A percentile compares a stretch with the other conserved stretches of the same genome.
Evolutionary conservation across 2,797 vertebrate species (phyloP).

Genomic region (Semaprochilodus insignis): DNA sequence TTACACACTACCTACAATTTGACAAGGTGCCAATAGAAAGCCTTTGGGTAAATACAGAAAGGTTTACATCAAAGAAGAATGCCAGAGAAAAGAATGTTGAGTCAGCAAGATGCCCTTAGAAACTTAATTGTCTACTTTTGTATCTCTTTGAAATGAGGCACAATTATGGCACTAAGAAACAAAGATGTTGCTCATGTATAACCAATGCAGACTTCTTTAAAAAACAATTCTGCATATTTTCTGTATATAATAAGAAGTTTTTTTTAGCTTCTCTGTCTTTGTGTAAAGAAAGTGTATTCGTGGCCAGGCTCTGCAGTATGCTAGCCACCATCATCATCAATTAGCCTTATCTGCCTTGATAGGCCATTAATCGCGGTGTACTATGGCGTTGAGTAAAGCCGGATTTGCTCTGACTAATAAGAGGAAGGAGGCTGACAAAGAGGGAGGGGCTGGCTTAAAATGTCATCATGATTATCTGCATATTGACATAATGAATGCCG

Average conservation of each 20-base stretch:
- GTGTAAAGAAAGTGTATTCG: slow-evolving; percentile 38
- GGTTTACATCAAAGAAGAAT: neutral
- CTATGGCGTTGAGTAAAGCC: slow-evolving; percentile 71
- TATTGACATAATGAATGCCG: slow-evolving; percentile 18
- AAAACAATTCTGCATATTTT: no score
- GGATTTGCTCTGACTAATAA: slow-evolving; percentile 73
- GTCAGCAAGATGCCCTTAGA: neutral
- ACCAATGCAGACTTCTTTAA: neutral
- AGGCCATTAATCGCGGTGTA: slow-evolving; percentile 71
- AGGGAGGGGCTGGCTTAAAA: slow-evolving; percentile 39
- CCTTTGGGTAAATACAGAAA: neutral
- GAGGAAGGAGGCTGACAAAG: slow-evolving; percentile 48
- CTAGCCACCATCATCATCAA: slow-evolving; percentile 66
- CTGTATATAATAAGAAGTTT: no score
- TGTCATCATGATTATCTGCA: slow-evolving; percentile 31
- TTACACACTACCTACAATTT: neutral
- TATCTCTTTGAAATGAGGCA: neutral
- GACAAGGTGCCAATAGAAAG: neutral
- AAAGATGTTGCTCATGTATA: neutral
- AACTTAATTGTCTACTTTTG: neutral
- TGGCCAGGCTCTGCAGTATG: slow-evolving; percentile 50
- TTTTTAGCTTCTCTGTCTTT: no score
- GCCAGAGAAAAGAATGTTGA: neutral
- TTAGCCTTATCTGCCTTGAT: slow-evolving; percentile 77
- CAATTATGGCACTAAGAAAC: no score